phyloP scores from a whole-genome alignment of 2,113 vertebrate species.

The Grallaria varia region DNA sequence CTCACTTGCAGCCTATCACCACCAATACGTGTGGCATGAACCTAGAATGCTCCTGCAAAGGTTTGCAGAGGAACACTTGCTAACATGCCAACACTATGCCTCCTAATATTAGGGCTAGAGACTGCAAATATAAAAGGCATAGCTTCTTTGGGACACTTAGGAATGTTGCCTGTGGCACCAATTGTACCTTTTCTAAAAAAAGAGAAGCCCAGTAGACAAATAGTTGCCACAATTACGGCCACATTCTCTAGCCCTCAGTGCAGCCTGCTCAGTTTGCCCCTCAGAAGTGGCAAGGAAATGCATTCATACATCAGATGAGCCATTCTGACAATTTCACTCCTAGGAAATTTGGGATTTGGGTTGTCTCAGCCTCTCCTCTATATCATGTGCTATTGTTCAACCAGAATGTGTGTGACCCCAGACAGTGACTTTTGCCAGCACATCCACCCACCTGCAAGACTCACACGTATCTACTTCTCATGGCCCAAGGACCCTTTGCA shows the following conservation, averaged over 20 bases:
- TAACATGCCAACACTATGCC: not conserved
- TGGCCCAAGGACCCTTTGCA: not conserved
- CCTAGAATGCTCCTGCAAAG: not conserved
- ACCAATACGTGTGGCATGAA: not conserved
- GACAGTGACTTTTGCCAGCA: not conserved
- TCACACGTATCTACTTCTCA: not conserved
- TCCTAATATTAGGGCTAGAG: not conserved
- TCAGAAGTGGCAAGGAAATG: not conserved
- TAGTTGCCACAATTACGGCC: not conserved
- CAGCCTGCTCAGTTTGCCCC: not conserved
- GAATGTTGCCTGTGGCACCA: not conserved
- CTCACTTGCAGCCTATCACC: not conserved
- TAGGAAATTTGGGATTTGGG: not conserved
- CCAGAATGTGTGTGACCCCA: not conserved
- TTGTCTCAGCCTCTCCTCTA: not conserved
- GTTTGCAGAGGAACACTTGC: not conserved
- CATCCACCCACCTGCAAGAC: not conserved
- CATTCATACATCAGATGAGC: not conserved
- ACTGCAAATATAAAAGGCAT: not conserved
- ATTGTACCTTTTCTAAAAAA: not conserved
- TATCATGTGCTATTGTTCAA: not conserved
- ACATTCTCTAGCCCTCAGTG: not conserved
- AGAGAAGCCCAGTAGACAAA: not conserved
- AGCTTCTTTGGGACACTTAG: not conserved
- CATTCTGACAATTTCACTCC: not conserved